Conservation (phyloP, 2,888 invertebrate genomes). For the Iselma pallidipennis region DNA sequence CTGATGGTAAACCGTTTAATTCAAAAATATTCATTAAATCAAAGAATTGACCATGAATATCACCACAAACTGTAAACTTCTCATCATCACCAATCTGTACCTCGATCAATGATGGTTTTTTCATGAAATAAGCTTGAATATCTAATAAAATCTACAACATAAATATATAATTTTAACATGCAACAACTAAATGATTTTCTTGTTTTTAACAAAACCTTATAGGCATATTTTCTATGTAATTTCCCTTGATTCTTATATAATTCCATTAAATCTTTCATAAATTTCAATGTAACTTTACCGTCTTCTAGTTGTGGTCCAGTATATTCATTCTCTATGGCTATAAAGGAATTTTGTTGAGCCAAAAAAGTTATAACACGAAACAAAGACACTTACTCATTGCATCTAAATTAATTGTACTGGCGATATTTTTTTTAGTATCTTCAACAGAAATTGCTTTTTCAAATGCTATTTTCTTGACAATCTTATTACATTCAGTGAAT, state of each 20-base stretch:
- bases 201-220: slow-evolving; percentile 86
- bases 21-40: slow-evolving; percentile 98
- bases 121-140: slow-evolving; percentile 80
- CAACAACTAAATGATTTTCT: slow-evolving; percentile 7
- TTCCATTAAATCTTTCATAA: slow-evolving; percentile 87
- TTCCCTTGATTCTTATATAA: slow-evolving; percentile 90
- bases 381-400: slow-evolving; percentile 74
- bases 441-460: slow-evolving; percentile 96
- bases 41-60: slow-evolving; percentile 98
- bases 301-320: slow-evolving; percentile 86
- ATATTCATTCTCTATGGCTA: slow-evolving; percentile 95
- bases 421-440: slow-evolving; percentile 81
- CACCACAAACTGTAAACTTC: slow-evolving; percentile 98
- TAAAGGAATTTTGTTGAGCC: slow-evolving; percentile 30
- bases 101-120: slow-evolving; percentile 87
- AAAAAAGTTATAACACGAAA: slow-evolving; percentile 4
- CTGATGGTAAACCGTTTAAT: slow-evolving; percentile 94
- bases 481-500: slow-evolving; percentile 92
- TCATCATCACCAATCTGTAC: slow-evolving; percentile 82
- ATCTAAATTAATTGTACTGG: slow-evolving; percentile 88
- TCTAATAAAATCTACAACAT: slow-evolving; percentile 92
- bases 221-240: slow-evolving; percentile 96
- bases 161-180: slow-evolving; percentile 38
- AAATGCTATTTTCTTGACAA: slow-evolving; percentile 92
- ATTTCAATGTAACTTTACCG: slow-evolving; percentile 85